Evolutionary conservation across 2,113 vertebrate species (phyloP).

Genomic region (Antennarius striatus): DNA sequence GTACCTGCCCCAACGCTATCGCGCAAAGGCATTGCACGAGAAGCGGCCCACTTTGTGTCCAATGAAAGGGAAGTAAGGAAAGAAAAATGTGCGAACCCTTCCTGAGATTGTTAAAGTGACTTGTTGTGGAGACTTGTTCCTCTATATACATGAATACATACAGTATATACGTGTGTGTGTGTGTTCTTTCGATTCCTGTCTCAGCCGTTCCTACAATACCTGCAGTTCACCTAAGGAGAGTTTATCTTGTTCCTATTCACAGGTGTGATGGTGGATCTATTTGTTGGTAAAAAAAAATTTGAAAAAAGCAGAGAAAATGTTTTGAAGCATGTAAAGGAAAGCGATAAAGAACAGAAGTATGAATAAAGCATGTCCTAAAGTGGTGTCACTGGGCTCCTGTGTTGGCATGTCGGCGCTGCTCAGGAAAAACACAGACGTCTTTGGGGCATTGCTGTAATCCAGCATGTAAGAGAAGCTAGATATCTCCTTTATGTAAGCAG

Average conservation of each 20-base stretch:
- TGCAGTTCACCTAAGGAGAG: not conserved
- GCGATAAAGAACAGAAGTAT: constrained; percentile 35
- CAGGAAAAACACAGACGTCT: constrained; percentile 66
- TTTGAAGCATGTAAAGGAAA: constrained; percentile 29
- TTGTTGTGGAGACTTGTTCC: constrained; percentile 12
- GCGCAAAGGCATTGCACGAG: constrained; percentile 33
- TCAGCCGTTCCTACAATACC: not conserved
- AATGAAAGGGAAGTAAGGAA: constrained; percentile 47
- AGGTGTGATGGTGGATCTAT: constrained; percentile 9
- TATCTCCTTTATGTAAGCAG: constrained; percentile 52
- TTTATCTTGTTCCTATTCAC: not conserved
- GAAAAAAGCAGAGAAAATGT: constrained; percentile 43
- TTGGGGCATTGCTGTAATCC: constrained; percentile 64
- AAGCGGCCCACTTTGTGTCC: constrained; percentile 35
- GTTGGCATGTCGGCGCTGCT: constrained; percentile 61
- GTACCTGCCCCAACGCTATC: constrained; percentile 37
- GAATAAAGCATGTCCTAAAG: constrained; percentile 74
- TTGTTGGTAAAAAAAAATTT: constrained; percentile 49
- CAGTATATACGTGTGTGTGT: not conserved
- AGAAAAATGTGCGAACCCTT: not conserved
- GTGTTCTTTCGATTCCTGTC: not conserved
- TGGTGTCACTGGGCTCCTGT: constrained; percentile 70
- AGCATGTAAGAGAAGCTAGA: constrained; percentile 52
- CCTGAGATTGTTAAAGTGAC: too few relatives aligned
- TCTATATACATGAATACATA: constrained; percentile 1